Base-by-base conservation (phyloP, 2,797 vertebrate genomes). In the Syndactyla subalaris region DNA sequence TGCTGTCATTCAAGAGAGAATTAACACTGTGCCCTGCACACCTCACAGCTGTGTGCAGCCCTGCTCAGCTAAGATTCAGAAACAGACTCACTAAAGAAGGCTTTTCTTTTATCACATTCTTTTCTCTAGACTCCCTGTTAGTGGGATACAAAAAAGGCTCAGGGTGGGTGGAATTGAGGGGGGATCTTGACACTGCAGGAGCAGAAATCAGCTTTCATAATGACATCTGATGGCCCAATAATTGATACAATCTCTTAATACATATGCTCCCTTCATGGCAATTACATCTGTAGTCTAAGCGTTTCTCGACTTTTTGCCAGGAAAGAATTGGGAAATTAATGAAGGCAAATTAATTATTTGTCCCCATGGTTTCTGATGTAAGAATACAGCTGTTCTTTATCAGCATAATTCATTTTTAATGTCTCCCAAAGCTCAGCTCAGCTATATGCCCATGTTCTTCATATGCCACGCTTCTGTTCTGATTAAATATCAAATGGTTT, bases 301-400 rank as follows among this genome's bases (percentile, higher is more conserved):
- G 49, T 85, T 95, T 92, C 81, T 95, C 38, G 45, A 94, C 41
- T 67, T 95, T 91, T 79, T 92, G 74, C 80, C 81, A 95, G 75
- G 63, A 80, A 96, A 82, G 59, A 79, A 76, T 26, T 71, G 90
- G 52, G 48, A 95, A 96, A 94, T 91, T 79, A 93, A 91, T 54
- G 81, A 92, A 92, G 24, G 77, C 57, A 94, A 95, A 91, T 95
- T 91, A 92, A 95, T 92, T 94, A 93, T 96, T 96, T 97, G 93
- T 93, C 88, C 68, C 68, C 24, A 19, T 39, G 41, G 84, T 65
- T 95, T 91, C 88, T 89, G 77, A 91, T 81, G 55, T 87, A 92
- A 92, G 83, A 95, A 94, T 95, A 90, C 93, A 94, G 90, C 74
- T 95, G 90, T 86, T 95, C 92, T 88, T 93, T 94, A 90, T 85